phyloP scores from a whole-genome alignment of 37 sponge, comb jelly and placozoan genomes.

The Spongilla lacustris region DNA sequence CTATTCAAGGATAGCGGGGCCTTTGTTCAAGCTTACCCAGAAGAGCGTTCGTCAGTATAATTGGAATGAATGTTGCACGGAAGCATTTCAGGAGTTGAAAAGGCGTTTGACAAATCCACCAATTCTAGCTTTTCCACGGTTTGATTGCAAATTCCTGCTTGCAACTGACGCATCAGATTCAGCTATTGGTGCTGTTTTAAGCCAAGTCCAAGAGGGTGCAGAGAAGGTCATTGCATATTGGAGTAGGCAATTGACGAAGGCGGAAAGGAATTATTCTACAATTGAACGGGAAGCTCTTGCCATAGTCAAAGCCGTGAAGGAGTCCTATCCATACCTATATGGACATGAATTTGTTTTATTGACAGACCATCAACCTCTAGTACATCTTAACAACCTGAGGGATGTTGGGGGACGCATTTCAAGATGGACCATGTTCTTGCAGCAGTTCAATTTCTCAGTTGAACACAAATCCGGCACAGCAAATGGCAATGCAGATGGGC shows the following conservation, averaged over 20 bases:
- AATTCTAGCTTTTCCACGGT: constrained; percentile 38
- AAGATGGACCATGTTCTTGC: constrained; percentile 6
- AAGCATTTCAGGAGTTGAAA: constrained; percentile 28
- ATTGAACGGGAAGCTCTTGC: constrained; percentile 39
- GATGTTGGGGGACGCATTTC: constrained; percentile 4
- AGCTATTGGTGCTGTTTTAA: constrained; percentile 41
- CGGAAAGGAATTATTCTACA: constrained; percentile 46
- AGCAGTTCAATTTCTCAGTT: constrained; percentile 7
- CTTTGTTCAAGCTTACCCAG: constrained; percentile 18
- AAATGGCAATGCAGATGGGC: constrained; percentile 19
- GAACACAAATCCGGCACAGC: constrained; percentile 4
- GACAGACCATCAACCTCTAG: constrained; percentile 34
- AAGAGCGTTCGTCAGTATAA: neutral
- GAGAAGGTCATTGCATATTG: constrained; percentile 34
- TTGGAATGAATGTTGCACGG: constrained; percentile 25
- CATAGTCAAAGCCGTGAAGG: constrained; percentile 21
- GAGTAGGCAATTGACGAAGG: constrained; percentile 34
- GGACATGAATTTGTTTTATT: neutral
- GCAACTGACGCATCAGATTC: constrained; percentile 28
- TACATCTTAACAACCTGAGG: constrained; percentile 20
- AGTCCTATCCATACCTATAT: constrained; percentile 30
- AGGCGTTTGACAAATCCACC: constrained; percentile 19
- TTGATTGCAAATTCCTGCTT: constrained; percentile 12
- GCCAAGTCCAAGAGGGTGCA: constrained; percentile 32
- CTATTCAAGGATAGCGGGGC: constrained; percentile 29